Conservation (phyloP, 2,888 invertebrate species). For the Eudemis profundana region DNA sequence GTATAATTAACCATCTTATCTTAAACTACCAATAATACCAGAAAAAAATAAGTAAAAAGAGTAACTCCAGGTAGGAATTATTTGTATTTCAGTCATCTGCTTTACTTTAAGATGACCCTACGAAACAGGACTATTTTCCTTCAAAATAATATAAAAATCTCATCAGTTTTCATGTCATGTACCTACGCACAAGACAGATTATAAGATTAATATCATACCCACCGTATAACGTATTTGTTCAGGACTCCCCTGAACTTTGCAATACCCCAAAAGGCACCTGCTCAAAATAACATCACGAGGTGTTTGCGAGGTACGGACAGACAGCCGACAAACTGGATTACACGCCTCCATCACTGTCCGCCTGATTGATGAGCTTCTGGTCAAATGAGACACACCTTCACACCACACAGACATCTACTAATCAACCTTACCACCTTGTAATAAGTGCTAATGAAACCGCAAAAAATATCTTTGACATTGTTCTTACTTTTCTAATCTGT, state of each 20-base stretch:
- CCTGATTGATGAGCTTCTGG: conserved; percentile 48
- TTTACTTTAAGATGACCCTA: not conserved
- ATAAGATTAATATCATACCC: conserved; percentile 21
- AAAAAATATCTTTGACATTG: conserved; percentile 30
- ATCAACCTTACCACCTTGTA: conserved; percentile 7
- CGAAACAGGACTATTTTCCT: not conserved
- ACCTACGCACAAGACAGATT: conserved; percentile 17
- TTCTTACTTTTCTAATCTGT: conserved; percentile 45
- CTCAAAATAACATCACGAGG: conserved; percentile 42
- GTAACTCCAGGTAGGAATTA: too few species aligned
- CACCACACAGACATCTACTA: not conserved
- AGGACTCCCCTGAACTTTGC: conserved; percentile 34
- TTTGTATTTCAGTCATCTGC: too few species aligned
- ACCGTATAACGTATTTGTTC: conserved; percentile 17
- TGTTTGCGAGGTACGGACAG: conserved; percentile 46
- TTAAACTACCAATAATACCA: too few species aligned
- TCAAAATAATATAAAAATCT: not conserved
- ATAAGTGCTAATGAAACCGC: not conserved
- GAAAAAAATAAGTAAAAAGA: too few species aligned
- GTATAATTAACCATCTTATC: too few species aligned
- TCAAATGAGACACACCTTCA: conserved; percentile 46
- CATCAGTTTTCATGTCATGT: conserved; percentile 2
- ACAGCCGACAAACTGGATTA: conserved; percentile 49
- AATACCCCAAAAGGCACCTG: conserved; percentile 39
- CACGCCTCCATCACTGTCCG: conserved; percentile 49